Percentiles rank a stretch among this genome's conserved stretches.
Evolutionary conservation across 1,140 invertebrate genomes (phyloP).

Genomic region (Teleogryllus occipitalis): DNA sequence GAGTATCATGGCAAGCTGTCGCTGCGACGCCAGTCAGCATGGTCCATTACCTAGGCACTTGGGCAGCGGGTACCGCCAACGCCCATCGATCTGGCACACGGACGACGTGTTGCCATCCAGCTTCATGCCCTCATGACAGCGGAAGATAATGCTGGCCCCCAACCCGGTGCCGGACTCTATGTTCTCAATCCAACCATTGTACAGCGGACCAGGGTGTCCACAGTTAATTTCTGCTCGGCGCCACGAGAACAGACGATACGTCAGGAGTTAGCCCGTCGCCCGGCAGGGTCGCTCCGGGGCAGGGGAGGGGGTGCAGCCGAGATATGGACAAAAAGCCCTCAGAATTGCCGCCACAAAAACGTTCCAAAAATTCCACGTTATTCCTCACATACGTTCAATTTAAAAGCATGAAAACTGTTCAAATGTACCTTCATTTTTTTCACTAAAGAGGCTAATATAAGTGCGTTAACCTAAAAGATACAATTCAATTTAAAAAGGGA

Average conservation of each 20-base stretch:
- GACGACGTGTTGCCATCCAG: constrained; percentile 82
- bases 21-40: neutral
- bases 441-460: too few species aligned
- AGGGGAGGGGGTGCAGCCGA: neutral
- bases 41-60: constrained; percentile 60
- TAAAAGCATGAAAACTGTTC: too few species aligned
- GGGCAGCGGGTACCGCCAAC: constrained; percentile 86
- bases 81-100: constrained; percentile 84
- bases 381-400: too few species aligned
- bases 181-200: constrained; percentile 94
- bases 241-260: constrained; percentile 21
- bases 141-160: constrained; percentile 85
- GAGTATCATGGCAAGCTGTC: too few species aligned
- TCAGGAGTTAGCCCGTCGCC: neutral
- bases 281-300: neutral
- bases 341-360: too few species aligned
- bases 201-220: constrained; percentile 76
- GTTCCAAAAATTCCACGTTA: too few species aligned
- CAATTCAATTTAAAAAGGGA: too few species aligned
- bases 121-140: constrained; percentile 87
- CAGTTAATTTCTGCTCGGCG: constrained; percentile 78
- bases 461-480: too few species aligned
- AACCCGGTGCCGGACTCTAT: constrained; percentile 79
- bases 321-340: neutral
- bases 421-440: too few species aligned